phyloP scores from a whole-genome alignment of 2,797 vertebrate genomes.

The Echiichthys vipera region DNA sequence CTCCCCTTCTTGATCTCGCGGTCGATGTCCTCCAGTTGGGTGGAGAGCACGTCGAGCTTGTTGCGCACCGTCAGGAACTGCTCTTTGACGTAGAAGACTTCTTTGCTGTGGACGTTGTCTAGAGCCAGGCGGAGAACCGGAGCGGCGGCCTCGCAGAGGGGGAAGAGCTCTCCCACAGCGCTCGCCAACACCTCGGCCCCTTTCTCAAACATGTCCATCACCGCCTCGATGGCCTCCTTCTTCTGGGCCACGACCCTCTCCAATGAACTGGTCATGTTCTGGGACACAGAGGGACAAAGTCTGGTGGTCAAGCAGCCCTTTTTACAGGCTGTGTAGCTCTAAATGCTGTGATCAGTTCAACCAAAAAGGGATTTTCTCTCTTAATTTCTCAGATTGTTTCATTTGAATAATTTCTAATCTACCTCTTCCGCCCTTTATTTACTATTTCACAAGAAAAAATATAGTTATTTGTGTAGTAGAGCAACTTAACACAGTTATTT shows the following conservation, averaged over 20 bases:
- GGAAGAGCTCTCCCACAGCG: slow-evolving; percentile 83
- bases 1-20: slow-evolving; percentile 80
- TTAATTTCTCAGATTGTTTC: not conserved
- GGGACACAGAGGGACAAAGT: slow-evolving; percentile 5
- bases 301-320: too few species aligned
- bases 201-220: slow-evolving; percentile 84
- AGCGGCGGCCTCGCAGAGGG: slow-evolving; percentile 83
- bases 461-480: not conserved
- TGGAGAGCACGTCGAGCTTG: slow-evolving; percentile 82
- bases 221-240: slow-evolving; percentile 85
- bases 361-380: not conserved
- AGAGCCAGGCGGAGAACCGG: slow-evolving; percentile 83
- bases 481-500: not conserved
- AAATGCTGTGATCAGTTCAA: not conserved
- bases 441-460: not conserved
- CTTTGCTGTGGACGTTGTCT: slow-evolving; percentile 85
- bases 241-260: slow-evolving; percentile 84
- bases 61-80: slow-evolving; percentile 81
- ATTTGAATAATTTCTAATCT: not conserved
- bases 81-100: slow-evolving; percentile 85
- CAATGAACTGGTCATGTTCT: slow-evolving; percentile 79
- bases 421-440: too few species aligned
- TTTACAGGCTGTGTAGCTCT: not conserved
- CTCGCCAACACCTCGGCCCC: slow-evolving; percentile 85
- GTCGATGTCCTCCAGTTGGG: slow-evolving; percentile 83